Evolutionary conservation across 2,113 vertebrate species (phyloP).

Genomic region (Serilophus lunatus): DNA sequence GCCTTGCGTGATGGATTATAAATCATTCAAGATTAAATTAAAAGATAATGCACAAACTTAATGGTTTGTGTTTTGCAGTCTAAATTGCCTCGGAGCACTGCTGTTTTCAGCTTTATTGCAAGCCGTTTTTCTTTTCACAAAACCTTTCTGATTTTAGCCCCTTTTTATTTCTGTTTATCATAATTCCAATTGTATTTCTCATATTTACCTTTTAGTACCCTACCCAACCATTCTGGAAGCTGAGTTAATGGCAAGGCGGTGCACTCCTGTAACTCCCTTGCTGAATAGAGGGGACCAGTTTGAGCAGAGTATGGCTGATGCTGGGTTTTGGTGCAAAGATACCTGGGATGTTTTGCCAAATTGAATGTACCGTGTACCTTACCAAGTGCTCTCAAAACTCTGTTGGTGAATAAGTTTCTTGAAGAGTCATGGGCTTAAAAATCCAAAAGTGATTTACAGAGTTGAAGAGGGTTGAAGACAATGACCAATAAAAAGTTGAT

Average conservation of each 20-base stretch:
- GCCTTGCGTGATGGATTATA: constrained; percentile 99
- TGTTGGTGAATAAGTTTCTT: neutral
- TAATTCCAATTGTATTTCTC: constrained; percentile 79
- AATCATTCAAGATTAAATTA: constrained; percentile 99
- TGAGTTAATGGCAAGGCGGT: neutral
- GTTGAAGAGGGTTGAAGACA: neutral
- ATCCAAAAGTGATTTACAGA: neutral
- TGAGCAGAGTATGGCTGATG: neutral
- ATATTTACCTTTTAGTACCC: constrained; percentile 77
- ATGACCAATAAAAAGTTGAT: neutral
- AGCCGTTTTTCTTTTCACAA: constrained; percentile 94
- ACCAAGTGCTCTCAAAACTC: neutral
- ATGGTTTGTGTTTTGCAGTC: constrained; percentile 99
- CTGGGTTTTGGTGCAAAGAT: neutral
- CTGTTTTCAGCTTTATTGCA: constrained; percentile 99
- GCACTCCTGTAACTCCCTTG: neutral
- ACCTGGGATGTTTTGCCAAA: neutral
- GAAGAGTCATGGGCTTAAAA: neutral
- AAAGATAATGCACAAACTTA: constrained; percentile 99
- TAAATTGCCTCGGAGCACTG: constrained; percentile 99
- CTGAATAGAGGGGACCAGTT: neutral
- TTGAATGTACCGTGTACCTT: neutral
- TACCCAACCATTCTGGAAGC: constrained; percentile 10
- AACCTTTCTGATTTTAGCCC: constrained; percentile 89
- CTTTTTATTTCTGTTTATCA: constrained; percentile 89